Evolutionary conservation across 2,888 invertebrate genomes (phyloP).

Genomic region (Cetonia aurata): DNA sequence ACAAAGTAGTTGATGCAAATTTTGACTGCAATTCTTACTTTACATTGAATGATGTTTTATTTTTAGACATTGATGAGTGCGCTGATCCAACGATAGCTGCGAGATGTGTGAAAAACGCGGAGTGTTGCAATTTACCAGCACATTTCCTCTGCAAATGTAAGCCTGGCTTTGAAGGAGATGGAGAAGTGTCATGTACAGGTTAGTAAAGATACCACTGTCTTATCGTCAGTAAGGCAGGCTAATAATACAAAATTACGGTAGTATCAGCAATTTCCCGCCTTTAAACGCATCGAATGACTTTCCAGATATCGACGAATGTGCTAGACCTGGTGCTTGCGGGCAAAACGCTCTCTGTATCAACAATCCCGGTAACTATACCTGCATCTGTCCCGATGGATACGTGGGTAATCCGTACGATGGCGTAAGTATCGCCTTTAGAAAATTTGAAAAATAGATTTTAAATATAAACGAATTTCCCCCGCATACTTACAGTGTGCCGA

Average conservation of each 20-base stretch:
- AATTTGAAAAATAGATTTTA: conserved; percentile 93
- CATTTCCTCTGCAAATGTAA: conserved; percentile 96
- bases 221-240: background rate
- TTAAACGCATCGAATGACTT: no score
- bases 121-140: conserved; percentile 94
- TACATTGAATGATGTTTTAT: background rate
- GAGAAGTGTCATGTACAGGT: conserved; percentile 89
- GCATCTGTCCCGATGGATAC: conserved; percentile 85
- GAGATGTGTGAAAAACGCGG: conserved; percentile 90
- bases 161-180: conserved; percentile 91
- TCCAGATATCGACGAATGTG: conserved; percentile 90
- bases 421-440: conserved; percentile 74
- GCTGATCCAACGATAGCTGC: conserved; percentile 86
- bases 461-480: conserved; percentile 87
- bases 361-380: conserved; percentile 88
- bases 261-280: no score
- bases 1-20: background rate
- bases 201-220: conserved; percentile 56
- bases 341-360: conserved; percentile 85
- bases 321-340: conserved; percentile 84
- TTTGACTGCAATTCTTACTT: background rate
- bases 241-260: background rate
- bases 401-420: conserved; percentile 85
- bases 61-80: conserved; percentile 93
- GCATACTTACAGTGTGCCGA: conserved; percentile 82